A percentile compares a stretch with the other conserved stretches of the same genome.
Evolutionary conservation across 2,113 vertebrate genomes (phyloP).

Genomic region (Mesembrinibis cayennensis): DNA sequence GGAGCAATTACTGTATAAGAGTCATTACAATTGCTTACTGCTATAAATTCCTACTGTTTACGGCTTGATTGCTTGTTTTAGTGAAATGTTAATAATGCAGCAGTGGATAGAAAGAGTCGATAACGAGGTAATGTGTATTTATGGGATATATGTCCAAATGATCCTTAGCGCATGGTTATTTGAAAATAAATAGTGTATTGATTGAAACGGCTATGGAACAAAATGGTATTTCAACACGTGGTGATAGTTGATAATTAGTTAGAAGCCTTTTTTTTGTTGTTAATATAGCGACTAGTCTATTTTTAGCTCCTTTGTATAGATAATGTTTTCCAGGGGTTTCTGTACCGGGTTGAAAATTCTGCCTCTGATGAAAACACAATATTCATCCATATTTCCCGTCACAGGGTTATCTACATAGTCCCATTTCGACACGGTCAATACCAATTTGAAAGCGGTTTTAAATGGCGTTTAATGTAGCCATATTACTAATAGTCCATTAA

Average conservation of each 20-base stretch:
- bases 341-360: not conserved
- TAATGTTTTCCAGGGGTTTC: not conserved
- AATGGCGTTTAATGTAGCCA: not conserved
- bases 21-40: not conserved
- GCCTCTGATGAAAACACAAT: not conserved
- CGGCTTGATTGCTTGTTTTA: conserved; percentile 32
- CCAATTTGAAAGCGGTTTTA: not conserved
- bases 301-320: not conserved
- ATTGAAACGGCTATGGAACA: not conserved
- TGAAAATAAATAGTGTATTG: conserved; percentile 59
- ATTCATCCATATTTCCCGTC: not conserved
- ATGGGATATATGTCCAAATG: conserved; percentile 41
- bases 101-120: conserved; percentile 36
- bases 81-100: conserved; percentile 53
- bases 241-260: conserved; percentile 29
- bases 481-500: not conserved
- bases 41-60: conserved; percentile 19
- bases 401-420: not conserved
- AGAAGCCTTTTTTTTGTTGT: not conserved
- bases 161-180: conserved; percentile 33
- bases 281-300: not conserved
- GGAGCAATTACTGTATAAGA: not conserved
- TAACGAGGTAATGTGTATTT: conserved; percentile 62
- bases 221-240: not conserved
- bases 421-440: not conserved